Conservation (phyloP, 2,888 invertebrate genomes). For the Hesperia comma region DNA sequence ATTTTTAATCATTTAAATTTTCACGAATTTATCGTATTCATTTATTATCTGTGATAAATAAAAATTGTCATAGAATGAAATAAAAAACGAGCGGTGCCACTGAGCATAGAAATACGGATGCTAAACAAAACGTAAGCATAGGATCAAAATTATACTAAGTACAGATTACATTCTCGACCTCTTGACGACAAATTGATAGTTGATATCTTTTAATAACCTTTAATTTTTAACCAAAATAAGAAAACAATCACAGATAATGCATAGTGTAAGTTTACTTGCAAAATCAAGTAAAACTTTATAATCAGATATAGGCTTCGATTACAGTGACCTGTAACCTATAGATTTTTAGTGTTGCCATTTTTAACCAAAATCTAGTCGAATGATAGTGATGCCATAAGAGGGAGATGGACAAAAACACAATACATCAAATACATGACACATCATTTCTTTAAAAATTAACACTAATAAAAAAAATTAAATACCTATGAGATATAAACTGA, state of each 20-base stretch:
- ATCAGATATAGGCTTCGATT: conserved; percentile 37
- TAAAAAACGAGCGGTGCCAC: conserved; percentile 28
- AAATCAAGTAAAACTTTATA: conserved; percentile 17
- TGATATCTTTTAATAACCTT: conserved; percentile 50
- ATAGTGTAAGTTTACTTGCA: conserved; percentile 22
- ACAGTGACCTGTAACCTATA: conserved; percentile 32
- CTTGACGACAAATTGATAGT: conserved; percentile 62
- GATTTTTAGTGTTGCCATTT: conserved; percentile 52
- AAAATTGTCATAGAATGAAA: neutral
- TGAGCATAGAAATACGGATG: conserved; percentile 54
- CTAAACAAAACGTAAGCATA: conserved; percentile 59
- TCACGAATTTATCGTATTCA: neutral
- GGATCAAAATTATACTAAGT: conserved; percentile 66
- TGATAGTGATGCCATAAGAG: conserved; percentile 54
- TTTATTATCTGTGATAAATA: neutral
- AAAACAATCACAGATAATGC: conserved; percentile 62
- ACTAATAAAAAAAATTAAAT: conserved; percentile 78
- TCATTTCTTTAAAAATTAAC: conserved; percentile 72
- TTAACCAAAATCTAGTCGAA: conserved; percentile 43
- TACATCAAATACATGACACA: conserved; percentile 76
- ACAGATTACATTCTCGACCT: conserved; percentile 64
- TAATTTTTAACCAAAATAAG: conserved; percentile 47
- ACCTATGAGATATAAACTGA: conserved; percentile 82
- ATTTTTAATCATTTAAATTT: neutral
- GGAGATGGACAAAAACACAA: conserved; percentile 64